These are phyloP conservation scores for Lasioglossum malachurum DNA, from an alignment of 2,888 invertebrate genomes.

Conservation along the genomic window DNA sequence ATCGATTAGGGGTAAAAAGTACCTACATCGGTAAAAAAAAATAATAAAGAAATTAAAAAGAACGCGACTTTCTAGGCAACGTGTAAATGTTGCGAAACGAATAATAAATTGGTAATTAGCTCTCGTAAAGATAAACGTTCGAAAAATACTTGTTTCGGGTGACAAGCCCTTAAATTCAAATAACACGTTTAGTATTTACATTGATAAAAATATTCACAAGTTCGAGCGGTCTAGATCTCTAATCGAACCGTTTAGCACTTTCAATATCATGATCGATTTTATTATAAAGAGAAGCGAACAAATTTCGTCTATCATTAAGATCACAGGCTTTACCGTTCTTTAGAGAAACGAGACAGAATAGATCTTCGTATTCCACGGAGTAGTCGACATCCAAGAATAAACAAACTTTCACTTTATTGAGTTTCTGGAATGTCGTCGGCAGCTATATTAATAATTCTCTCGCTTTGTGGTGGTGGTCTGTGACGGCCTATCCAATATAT, in stretches of 20 bases:
- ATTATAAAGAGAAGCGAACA: constrained; percentile 3
- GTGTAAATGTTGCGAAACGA: constrained; percentile 5
- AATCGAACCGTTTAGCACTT: neutral
- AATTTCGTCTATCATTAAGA: constrained; percentile 39
- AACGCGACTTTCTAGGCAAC: neutral
- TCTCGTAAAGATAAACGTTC: constrained; percentile 7
- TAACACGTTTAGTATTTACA: neutral
- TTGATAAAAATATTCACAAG: neutral
- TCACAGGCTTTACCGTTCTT: constrained; percentile 49
- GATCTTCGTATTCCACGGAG: constrained; percentile 14
- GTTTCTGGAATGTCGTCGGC: constrained; percentile 78
- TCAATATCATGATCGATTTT: constrained; percentile 5
- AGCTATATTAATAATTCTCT: constrained; percentile 79
- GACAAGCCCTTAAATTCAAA: neutral
- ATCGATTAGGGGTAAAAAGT: neutral
- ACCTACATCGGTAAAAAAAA: constrained; percentile 3
- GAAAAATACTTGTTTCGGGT: constrained; percentile 1
- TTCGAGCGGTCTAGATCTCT: neutral
- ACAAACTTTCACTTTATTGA: constrained; percentile 31
- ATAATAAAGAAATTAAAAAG: neutral
- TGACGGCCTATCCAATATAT: constrained; percentile 74
- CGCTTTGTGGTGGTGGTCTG: constrained; percentile 73
- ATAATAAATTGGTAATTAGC: neutral
- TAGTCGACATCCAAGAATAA: constrained; percentile 12
- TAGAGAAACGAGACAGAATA: constrained; percentile 21